phyloP scores from a whole-genome alignment of 2,888 invertebrate species.

The Cremastinae sp. region DNA sequence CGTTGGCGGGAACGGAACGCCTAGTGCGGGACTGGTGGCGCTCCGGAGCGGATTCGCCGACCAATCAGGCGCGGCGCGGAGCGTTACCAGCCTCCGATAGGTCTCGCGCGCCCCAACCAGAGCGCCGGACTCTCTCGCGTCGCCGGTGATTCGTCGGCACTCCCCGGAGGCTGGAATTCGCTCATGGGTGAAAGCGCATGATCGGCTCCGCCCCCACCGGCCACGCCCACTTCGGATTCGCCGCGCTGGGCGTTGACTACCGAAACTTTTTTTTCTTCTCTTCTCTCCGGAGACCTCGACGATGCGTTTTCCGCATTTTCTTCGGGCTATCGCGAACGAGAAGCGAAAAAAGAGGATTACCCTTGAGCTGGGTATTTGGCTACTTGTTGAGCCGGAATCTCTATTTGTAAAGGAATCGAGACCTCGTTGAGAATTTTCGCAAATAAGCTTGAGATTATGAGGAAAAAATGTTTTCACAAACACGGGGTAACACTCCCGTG shows the following conservation, averaged over 20 bases:
- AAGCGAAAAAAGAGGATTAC: conserved; percentile 34
- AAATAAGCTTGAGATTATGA: conserved; percentile 34
- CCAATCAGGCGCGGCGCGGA: conserved; percentile 34
- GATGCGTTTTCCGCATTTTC: conserved; percentile 30
- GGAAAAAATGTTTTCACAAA: conserved; percentile 17
- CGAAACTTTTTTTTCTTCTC: conserved; percentile 15
- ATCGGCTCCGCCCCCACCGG: conserved; percentile 49
- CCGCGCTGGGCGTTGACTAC: conserved; percentile 24
- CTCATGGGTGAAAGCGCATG: conserved; percentile 67
- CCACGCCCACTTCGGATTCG: conserved; percentile 54
- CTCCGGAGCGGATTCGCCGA: not conserved
- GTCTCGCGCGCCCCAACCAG: conserved; percentile 63
- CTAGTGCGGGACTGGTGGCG: conserved; percentile 51
- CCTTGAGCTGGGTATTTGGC: conserved; percentile 36
- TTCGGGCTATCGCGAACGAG: conserved; percentile 23
- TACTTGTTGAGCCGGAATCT: conserved; percentile 41
- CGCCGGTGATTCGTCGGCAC: conserved; percentile 23
- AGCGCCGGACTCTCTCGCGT: conserved; percentile 4
- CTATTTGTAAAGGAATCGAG: conserved; percentile 47
- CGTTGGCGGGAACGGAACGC: conserved; percentile 36
- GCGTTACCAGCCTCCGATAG: conserved; percentile 77
- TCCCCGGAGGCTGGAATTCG: conserved; percentile 16
- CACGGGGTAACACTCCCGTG: conserved; percentile 14
- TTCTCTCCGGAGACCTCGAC: conserved; percentile 46
- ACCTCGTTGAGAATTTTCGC: conserved; percentile 30